Percentiles rank a stretch among this genome's conserved stretches.
Conservation (phyloP, 1,140 invertebrate species). For the Meloidogyne hapla region DNA sequence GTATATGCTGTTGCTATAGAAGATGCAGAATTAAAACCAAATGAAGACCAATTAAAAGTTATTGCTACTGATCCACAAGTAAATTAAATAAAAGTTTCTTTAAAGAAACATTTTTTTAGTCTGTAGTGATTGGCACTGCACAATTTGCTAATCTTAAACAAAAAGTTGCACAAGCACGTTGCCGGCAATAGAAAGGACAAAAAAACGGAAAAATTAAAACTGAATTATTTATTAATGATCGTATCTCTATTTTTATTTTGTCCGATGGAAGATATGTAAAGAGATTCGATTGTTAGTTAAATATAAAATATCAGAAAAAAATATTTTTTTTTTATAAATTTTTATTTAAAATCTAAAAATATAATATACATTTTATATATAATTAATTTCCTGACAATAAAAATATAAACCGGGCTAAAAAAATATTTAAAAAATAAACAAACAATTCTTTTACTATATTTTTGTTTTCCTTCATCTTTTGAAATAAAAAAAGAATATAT, state of each 20-base stretch:
- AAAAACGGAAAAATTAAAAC: too few relatives aligned
- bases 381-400: not conserved
- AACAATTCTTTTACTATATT: not conserved
- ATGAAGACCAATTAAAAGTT: conserved; percentile 29
- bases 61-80: conserved; percentile 39
- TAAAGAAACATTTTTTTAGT: not conserved
- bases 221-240: too few relatives aligned
- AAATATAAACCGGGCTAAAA: not conserved
- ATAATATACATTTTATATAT: not conserved
- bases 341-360: not conserved
- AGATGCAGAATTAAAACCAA: conserved; percentile 25
- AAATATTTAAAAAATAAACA: conserved; percentile 1
- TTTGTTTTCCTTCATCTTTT: not conserved
- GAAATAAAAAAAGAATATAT: not conserved
- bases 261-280: too few relatives aligned
- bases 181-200: not conserved
- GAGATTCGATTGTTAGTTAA: too few relatives aligned
- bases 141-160: conserved; percentile 21
- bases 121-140: conserved; percentile 9
- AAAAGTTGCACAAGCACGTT: conserved; percentile 9
- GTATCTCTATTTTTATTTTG: too few relatives aligned
- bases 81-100: not conserved
- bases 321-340: too few relatives aligned
- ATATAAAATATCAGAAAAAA: too few relatives aligned
- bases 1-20: conserved; percentile 34